Percentiles rank a stretch among this genome's conserved stretches.
These are phyloP conservation scores for Globodera ellingtonae DNA, from an alignment of 1,140 invertebrate genomes.

Conservation along the genomic window DNA sequence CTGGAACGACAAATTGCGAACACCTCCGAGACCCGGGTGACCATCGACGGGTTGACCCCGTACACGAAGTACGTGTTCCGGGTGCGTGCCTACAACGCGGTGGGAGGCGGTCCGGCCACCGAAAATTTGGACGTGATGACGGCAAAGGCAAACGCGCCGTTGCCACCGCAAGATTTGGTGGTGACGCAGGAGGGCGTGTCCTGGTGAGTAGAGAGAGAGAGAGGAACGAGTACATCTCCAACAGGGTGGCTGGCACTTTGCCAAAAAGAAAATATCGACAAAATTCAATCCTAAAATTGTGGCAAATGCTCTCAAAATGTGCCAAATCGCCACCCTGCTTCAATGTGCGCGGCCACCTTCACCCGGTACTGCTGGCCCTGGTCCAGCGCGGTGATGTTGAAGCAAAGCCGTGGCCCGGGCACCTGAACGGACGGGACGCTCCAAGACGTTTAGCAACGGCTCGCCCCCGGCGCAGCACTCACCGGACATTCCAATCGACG, in stretches of 20 bases:
- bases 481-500: constrained; percentile 60
- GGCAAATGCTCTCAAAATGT: no score
- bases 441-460: neutral
- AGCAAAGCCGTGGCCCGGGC: constrained; percentile 61
- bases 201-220: neutral
- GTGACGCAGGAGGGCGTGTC: constrained; percentile 62
- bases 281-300: no score
- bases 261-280: no score
- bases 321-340: constrained; percentile 37
- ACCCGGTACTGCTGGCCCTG: constrained; percentile 62
- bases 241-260: no score
- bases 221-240: neutral
- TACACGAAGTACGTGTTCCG: constrained; percentile 58
- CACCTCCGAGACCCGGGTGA: constrained; percentile 59
- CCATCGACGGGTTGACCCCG: constrained; percentile 65
- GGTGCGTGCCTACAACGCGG: constrained; percentile 60
- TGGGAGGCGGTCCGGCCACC: constrained; percentile 64
- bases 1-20: constrained; percentile 65
- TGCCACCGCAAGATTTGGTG: constrained; percentile 65
- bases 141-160: constrained; percentile 62
- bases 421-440: neutral
- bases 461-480: neutral
- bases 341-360: constrained; percentile 61
- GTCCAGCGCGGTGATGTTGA: constrained; percentile 64
- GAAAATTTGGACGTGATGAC: constrained; percentile 66